A percentile compares a stretch with the other conserved stretches of the same genome.
Conservation (phyloP, 2,113 vertebrate genomes). For the Xenotilapia longispinis region DNA sequence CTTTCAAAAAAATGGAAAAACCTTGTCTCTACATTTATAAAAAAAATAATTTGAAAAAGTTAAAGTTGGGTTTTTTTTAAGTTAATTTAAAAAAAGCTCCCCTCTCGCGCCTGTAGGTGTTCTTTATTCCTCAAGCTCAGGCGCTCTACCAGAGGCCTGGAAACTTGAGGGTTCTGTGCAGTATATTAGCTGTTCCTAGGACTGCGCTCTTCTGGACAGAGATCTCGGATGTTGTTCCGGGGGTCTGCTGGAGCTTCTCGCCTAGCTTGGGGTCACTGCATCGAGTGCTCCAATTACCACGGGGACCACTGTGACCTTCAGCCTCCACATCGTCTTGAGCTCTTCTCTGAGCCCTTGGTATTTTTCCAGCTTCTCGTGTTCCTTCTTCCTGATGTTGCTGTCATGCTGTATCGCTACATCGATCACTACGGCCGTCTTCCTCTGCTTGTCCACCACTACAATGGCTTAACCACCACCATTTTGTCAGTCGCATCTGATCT, state of each 20-base stretch:
- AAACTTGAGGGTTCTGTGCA: fast-evolving
- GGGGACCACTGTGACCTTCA: neutral
- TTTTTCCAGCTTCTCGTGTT: neutral
- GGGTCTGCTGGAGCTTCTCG: neutral
- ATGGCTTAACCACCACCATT: neutral
- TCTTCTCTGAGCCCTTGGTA: neutral
- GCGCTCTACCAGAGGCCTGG: neutral
- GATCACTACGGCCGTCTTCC: neutral
- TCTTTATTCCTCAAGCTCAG: neutral
- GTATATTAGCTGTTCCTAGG: neutral
- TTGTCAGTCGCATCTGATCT: neutral
- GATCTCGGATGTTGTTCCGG: fast-evolving
- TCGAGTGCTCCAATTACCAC: neutral
- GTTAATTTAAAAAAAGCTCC: neutral
- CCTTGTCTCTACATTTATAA: neutral
- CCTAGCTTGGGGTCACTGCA: neutral
- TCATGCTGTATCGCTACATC: neutral
- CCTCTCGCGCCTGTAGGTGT: fast-evolving
- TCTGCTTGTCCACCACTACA: neutral
- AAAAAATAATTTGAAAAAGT: neutral
- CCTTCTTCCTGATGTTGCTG: neutral
- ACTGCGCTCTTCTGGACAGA: neutral
- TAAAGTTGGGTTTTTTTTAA: neutral
- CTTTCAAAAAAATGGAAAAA: neutral
- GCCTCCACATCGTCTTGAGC: fast-evolving